Evolutionary conservation across 2,888 invertebrate genomes (phyloP).

Genomic region (Cantharis nigra): DNA sequence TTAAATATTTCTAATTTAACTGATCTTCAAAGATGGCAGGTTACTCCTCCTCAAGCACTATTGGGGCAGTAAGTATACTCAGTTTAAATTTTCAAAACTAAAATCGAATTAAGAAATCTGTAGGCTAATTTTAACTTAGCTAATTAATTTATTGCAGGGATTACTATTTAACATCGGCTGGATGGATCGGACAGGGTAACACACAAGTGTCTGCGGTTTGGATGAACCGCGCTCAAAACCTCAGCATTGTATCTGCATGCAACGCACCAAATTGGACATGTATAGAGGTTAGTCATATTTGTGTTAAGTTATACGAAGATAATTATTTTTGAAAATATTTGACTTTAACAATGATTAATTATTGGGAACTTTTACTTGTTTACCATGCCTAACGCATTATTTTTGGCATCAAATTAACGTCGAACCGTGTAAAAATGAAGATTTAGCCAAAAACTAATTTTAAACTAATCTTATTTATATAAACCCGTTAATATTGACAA

Average conservation of each 20-base stretch:
- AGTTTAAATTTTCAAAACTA: not conserved
- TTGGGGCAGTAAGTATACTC: conserved; percentile 75
- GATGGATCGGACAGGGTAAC: conserved; percentile 83
- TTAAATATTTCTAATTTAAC: conserved; percentile 74
- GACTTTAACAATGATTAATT: not conserved
- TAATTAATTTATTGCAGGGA: conserved; percentile 65
- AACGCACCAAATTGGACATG: conserved; percentile 83
- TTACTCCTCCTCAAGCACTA: conserved; percentile 75
- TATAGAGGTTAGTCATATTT: conserved; percentile 68
- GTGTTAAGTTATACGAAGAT: not conserved
- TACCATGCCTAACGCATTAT: not conserved
- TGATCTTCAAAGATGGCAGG: conserved; percentile 66
- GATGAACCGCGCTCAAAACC: conserved; percentile 93
- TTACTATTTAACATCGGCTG: conserved; percentile 88
- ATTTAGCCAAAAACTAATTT: not conserved
- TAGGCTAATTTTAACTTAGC: not conserved
- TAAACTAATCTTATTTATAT: not conserved
- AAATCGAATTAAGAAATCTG: not conserved
- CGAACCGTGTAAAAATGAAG: not conserved
- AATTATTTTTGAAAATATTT: not conserved
- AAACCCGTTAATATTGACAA: not conserved
- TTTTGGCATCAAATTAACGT: not conserved
- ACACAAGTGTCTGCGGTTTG: conserved; percentile 84
- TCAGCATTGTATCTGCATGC: conserved; percentile 86
- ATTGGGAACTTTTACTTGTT: not conserved